Percentiles rank a stretch among this genome's conserved stretches.
phyloP scores from a whole-genome alignment of 2,113 vertebrate genomes.

The Coracopsis vasa region DNA sequence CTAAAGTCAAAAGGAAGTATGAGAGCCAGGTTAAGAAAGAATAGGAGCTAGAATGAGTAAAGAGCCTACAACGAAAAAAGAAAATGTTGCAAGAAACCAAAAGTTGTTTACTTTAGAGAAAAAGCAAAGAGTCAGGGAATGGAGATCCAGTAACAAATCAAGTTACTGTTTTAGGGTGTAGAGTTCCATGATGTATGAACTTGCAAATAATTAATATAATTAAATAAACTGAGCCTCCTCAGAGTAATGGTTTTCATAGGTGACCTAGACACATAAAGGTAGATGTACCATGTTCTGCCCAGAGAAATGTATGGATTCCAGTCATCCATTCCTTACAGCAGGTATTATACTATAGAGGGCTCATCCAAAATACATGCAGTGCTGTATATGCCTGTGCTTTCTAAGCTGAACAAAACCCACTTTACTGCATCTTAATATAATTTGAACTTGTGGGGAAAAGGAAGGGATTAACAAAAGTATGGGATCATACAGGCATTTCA shows the following conservation, averaged over 20 bases:
- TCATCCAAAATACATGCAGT: background rate
- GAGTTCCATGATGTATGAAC: background rate
- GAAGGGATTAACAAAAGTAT: background rate
- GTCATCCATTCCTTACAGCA: background rate
- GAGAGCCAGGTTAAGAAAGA: background rate
- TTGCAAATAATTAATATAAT: background rate
- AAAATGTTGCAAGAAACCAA: background rate
- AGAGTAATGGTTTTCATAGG: background rate
- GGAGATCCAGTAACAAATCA: background rate
- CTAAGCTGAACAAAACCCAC: background rate
- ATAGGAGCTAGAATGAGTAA: background rate
- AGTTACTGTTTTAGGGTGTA: background rate
- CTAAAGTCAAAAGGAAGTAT: conserved; percentile 1
- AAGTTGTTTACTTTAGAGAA: background rate
- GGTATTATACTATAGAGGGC: background rate
- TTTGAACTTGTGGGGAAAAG: background rate
- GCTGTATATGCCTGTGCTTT: background rate
- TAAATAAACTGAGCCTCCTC: background rate
- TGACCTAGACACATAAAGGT: background rate
- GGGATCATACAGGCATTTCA: background rate
- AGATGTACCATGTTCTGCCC: background rate
- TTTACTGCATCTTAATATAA: background rate
- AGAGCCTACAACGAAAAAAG: background rate
- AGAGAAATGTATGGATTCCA: background rate
- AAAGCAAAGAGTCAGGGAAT: background rate